These are phyloP conservation scores for Shinisaurus crocodilurus DNA, from an alignment of 2,113 vertebrate genomes.

Conservation along the genomic window DNA sequence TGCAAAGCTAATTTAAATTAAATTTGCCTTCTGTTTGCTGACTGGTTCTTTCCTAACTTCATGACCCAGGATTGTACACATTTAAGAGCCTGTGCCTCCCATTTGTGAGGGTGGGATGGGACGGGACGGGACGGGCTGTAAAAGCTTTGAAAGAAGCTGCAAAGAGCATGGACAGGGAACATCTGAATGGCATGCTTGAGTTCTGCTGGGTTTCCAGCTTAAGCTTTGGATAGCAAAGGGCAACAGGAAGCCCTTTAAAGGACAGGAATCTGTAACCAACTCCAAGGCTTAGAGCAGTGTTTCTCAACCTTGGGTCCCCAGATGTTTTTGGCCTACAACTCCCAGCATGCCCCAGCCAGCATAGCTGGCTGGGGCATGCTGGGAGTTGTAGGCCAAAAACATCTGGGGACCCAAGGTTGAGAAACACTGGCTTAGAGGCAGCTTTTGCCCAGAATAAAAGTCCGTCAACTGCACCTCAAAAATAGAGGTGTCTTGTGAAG, in stretches of 20 bases:
- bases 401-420: too few relatives aligned
- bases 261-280: not conserved
- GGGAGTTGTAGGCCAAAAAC: too few relatives aligned
- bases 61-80: not conserved
- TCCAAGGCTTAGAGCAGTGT: not conserved
- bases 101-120: not conserved
- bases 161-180: not conserved
- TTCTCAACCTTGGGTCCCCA: too few relatives aligned
- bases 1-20: conserved; percentile 69
- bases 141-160: not conserved
- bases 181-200: not conserved
- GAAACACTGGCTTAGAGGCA: not conserved
- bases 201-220: not conserved
- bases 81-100: not conserved
- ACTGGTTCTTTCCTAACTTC: not conserved
- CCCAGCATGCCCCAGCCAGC: too few relatives aligned
- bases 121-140: too few relatives aligned
- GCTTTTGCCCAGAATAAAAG: not conserved
- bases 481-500: not conserved
- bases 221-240: not conserved
- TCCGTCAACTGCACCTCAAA: not conserved
- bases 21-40: conserved; percentile 9
- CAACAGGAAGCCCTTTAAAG: not conserved
- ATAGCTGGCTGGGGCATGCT: too few relatives aligned
- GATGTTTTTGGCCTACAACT: too few relatives aligned